Evolutionary conservation across 2,888 invertebrate species (phyloP), one percentile per base, ranked within the genome.

Genomic region (Polietes domitor): DNA sequence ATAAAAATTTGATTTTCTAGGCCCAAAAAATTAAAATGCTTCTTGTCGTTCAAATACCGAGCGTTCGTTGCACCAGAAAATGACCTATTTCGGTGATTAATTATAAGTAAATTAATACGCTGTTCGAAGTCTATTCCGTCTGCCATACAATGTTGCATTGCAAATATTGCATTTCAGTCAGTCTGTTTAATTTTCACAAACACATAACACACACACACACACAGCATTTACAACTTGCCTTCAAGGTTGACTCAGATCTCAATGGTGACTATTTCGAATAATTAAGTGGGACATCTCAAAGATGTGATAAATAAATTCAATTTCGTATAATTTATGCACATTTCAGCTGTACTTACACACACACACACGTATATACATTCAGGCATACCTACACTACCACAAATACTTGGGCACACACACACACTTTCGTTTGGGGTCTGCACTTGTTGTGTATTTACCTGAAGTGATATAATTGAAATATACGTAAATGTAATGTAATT

Each of bases 381-480:
- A 17, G 17, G 17, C 50, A 50, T 50, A 17, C 5, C 3, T n/a
- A 47, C n/a, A 47, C 47, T 6, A n/a, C 15, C 7, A 12, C 47
- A n/a, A 9, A 21, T 53, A 53, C 53, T 21, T 53, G 2, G 10
- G 47, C 21, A 9, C 12, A 50, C 4, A 7, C 21, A 53, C 9
- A 9, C 21, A 7, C 2, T n/a, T 50, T 50, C 0, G 24, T 53
- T 10, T 53, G 53, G 41, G 5, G 9, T 21, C 19, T 21, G 21
- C 10, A 17, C 37, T 17, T 58, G 58, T 26, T 24, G 26, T 58
- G 2, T 58, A 26, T 26, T 58, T 58, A 58, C 26, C 58, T 41
- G 12, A 65, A 65, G 65, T 65, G 41, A 65, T 65, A 21, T 41
- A 65, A 65, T 65, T 65, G 65, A 65, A 65, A 65, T 65, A 37